Conservation (phyloP, 2,888 invertebrate species). For the Drosophila multiciliata region DNA sequence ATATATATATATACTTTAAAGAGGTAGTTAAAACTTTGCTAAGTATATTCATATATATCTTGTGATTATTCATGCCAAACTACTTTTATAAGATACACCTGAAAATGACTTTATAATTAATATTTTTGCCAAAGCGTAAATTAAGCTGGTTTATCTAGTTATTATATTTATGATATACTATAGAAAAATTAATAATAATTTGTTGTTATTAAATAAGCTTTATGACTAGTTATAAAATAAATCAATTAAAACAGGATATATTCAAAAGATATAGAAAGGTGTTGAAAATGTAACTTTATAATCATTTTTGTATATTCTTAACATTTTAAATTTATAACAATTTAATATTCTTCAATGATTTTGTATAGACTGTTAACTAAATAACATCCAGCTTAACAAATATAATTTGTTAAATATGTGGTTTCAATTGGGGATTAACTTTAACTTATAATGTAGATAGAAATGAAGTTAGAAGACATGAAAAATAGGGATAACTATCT, state of each 20-base stretch:
- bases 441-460: not conserved
- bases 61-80: not conserved
- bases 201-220: too few species aligned
- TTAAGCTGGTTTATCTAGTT: not conserved
- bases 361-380: not conserved
- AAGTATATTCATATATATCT: not conserved
- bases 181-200: not conserved
- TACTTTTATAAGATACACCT: not conserved
- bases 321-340: not conserved
- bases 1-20: too few species aligned
- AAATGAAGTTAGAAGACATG: not conserved
- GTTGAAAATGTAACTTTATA: too few species aligned
- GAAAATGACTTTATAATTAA: not conserved
- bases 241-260: too few species aligned
- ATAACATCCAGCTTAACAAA: not conserved
- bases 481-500: not conserved
- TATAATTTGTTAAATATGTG: not conserved
- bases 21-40: too few species aligned
- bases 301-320: too few species aligned
- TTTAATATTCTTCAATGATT: not conserved
- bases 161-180: not conserved
- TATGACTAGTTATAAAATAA: too few species aligned
- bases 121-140: not conserved
- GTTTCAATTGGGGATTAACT: not conserved
- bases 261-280: too few species aligned